phyloP scores from a whole-genome alignment of 2,797 vertebrate species.

The Meda fulgida region DNA sequence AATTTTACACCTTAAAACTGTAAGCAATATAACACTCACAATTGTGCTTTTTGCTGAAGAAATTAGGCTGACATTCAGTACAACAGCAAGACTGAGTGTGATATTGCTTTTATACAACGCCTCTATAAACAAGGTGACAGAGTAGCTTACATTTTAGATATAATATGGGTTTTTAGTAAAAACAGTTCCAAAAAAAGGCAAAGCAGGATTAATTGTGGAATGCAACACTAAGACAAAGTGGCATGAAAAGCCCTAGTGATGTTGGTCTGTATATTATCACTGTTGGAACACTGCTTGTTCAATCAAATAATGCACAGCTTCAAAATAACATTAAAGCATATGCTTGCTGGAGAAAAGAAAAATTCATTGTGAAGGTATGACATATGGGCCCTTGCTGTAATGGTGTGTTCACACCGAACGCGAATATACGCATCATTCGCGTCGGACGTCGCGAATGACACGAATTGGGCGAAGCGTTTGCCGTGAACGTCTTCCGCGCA shows the following conservation, averaged over 20 bases:
- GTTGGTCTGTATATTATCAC: not conserved
- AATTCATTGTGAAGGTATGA: not conserved
- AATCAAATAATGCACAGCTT: not conserved
- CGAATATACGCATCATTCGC: no score
- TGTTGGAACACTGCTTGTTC: not conserved
- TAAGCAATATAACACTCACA: not conserved
- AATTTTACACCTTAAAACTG: not conserved
- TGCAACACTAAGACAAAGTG: not conserved
- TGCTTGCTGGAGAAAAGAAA: not conserved
- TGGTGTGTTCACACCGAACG: no score
- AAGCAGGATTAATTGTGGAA: not conserved
- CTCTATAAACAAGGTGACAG: not conserved
- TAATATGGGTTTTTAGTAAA: not conserved
- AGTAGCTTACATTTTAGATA: not conserved
- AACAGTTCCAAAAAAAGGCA: not conserved
- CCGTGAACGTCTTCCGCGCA: no score
- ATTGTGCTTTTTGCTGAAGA: not conserved
- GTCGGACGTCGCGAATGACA: no score
- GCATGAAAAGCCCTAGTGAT: not conserved
- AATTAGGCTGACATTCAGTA: not conserved
- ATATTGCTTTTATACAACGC: not conserved
- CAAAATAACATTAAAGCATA: not conserved
- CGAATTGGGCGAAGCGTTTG: no score
- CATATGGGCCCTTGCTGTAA: not conserved
- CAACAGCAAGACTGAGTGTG: not conserved